Evolutionary conservation across 92 coral and sea anemone species (phyloP).

Genomic region (Umimayanthus chanpuru): DNA sequence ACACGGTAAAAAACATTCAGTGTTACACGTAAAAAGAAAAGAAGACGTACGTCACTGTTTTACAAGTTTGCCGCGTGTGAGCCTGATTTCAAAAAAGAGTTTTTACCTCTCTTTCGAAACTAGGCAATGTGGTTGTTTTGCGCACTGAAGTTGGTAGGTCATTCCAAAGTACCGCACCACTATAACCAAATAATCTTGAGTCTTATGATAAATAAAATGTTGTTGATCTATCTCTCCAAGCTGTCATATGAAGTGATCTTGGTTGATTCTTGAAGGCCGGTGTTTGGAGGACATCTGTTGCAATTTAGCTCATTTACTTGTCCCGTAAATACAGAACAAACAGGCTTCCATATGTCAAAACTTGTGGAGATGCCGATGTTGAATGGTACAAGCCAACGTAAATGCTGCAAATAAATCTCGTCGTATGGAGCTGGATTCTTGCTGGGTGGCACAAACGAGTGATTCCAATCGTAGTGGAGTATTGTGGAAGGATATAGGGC

Average conservation of each 20-base stretch:
- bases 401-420: neutral
- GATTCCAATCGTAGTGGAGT: neutral
- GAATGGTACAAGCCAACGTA: neutral
- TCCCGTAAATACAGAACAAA: neutral
- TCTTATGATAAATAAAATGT: neutral
- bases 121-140: too few relatives aligned
- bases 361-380: neutral
- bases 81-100: too few relatives aligned
- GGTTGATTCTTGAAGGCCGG: neutral
- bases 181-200: too few relatives aligned
- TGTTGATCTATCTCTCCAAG: neutral
- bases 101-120: too few relatives aligned
- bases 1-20: too few relatives aligned
- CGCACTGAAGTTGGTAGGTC: too few relatives aligned
- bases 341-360: neutral
- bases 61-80: too few relatives aligned
- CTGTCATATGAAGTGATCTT: neutral
- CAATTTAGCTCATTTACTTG: conserved; percentile 7
- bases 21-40: too few relatives aligned
- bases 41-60: too few relatives aligned
- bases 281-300: conserved; percentile 4
- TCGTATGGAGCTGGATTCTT: neutral
- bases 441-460: neutral
- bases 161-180: too few relatives aligned
- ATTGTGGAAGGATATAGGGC: neutral